Evolutionary conservation across 2,888 invertebrate species (phyloP).

Genomic region (Stratiomys singularior): DNA sequence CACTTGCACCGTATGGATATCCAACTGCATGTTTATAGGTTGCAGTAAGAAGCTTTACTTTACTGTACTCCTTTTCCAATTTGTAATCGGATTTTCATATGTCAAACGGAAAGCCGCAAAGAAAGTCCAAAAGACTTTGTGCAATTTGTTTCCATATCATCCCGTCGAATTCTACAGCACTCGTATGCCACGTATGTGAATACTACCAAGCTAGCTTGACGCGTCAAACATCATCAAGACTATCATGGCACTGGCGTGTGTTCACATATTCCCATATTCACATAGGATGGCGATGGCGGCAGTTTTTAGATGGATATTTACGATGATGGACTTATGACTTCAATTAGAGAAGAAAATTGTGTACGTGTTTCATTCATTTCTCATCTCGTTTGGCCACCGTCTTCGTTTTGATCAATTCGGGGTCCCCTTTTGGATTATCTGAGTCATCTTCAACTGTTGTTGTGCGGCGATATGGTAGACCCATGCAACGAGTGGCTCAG

Average conservation of each 20-base stretch:
- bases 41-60: not conserved
- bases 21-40: not conserved
- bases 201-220: not conserved
- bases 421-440: not conserved
- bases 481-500: too few relatives aligned
- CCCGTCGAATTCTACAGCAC: not conserved
- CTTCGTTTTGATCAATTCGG: conserved; percentile 14
- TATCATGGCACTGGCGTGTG: not conserved
- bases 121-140: not conserved
- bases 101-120: not conserved
- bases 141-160: not conserved
- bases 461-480: too few relatives aligned
- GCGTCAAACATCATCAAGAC: conserved; percentile 10
- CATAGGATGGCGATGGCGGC: not conserved
- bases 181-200: too few relatives aligned
- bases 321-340: conserved; percentile 36
- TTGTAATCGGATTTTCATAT: conserved; percentile 7
- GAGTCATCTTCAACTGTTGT: not conserved
- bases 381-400: conserved; percentile 7
- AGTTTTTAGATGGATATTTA: conserved; percentile 26
- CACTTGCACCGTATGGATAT: not conserved
- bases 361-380: conserved; percentile 31
- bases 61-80: not conserved
- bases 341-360: conserved; percentile 33
- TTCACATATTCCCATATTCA: conserved; percentile 1